Percentiles rank a stretch among this genome's conserved stretches.
These are phyloP conservation scores for Furnarius figulus DNA, from an alignment of 2,113 vertebrate species.

Conservation along the genomic window DNA sequence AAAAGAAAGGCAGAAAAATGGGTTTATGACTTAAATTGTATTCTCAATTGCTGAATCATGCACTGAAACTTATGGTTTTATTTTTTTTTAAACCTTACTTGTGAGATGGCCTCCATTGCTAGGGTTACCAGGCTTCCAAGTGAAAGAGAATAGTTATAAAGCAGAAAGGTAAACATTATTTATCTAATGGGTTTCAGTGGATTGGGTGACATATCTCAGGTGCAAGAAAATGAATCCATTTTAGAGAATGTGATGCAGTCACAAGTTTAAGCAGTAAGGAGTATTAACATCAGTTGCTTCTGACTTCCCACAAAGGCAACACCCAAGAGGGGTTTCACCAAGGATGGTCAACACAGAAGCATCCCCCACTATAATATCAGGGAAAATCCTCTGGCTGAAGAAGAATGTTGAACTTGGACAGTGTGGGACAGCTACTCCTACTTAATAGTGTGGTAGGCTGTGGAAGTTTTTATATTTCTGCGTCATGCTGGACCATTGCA, in stretches of 20 bases:
- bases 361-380: rapidly evolving
- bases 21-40: background rate
- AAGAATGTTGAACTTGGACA: background rate
- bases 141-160: background rate
- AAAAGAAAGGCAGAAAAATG: background rate
- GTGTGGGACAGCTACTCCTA: background rate
- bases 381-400: background rate
- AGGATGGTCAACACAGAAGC: background rate
- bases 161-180: background rate
- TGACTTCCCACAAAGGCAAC: background rate
- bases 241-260: background rate
- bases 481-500: background rate
- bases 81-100: background rate
- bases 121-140: background rate
- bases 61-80: background rate
- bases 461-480: background rate
- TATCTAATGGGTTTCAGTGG: background rate
- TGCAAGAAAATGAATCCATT: background rate
- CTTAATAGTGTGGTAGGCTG: background rate
- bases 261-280: background rate
- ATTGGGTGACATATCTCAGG: background rate
- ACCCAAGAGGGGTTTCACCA: background rate
- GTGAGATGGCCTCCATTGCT: background rate
- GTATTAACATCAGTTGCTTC: background rate
- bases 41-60: background rate